Base-by-base conservation (phyloP, 2,113 vertebrate species). In the Siniperca chuatsi region DNA sequence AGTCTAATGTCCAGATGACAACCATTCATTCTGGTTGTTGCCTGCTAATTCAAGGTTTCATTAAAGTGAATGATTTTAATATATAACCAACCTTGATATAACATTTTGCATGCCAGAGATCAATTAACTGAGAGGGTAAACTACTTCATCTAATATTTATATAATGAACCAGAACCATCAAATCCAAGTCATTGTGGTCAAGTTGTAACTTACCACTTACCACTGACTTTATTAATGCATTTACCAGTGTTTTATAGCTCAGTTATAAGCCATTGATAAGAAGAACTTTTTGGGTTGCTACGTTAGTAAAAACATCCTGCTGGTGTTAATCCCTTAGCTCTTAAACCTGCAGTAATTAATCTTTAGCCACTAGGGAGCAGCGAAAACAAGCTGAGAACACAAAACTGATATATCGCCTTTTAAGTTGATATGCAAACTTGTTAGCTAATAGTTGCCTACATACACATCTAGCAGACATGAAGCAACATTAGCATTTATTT, bases 61-160 rank as follows among this genome's bases (percentile, higher is more conserved):
- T 68, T 13, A 29, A 33, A 40, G 8, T 33, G 21, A 62, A 68
- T 52, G 54, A 20, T 57, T 29, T 23, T 18, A 33, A 33, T 57
- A 68, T 29, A 50, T 25, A 64, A 37, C 23, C 33, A 66, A n/a
- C 60, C 52, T 52, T 62, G 12, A 60, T 50, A 35, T 8, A 16
- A 76, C 66, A 60, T 52, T 67, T 58, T 74, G 18, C 33, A 42
- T 57, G 12, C 52, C 37, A 69, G 29, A 60, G 12, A 84, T 48
- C 13, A 54, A 46, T 7, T 12, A 60, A 66, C 21, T 23, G 37
- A 21, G 42, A 60, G 37, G 8, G 52, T 16, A 23, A 58, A 42
- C 18, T 25, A 18, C 25, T 44, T 4, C n/a, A 46, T 66, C n/a
- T 33, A 60, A 50, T 37, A 37, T 37, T 62, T 33, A 15, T 40